phyloP scores from a whole-genome alignment of 2,888 invertebrate species.

The Nudaria mundana region DNA sequence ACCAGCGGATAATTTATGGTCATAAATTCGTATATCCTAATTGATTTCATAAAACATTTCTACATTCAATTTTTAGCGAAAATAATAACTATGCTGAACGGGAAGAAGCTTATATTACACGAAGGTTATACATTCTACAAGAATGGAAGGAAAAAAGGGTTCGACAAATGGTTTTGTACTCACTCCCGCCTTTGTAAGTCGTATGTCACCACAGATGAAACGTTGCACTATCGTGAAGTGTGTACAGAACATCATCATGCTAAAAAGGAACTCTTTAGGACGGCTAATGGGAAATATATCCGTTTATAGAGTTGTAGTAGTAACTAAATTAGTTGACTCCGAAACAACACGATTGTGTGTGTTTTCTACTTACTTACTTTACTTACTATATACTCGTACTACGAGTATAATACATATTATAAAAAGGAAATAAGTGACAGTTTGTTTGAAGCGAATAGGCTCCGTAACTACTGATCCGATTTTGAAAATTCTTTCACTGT shows the following conservation, averaged over 20 bases:
- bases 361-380: no score
- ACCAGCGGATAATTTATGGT: no score
- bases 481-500: no score
- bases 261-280: slow-evolving; percentile 9
- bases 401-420: no score
- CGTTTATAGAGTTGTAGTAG: background rate
- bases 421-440: no score
- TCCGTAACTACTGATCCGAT: no score
- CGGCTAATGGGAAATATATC: slow-evolving; percentile 1
- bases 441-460: no score
- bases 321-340: background rate
- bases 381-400: no score
- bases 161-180: slow-evolving; percentile 9
- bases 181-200: slow-evolving; percentile 5
- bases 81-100: slow-evolving; percentile 31
- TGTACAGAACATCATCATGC: slow-evolving; percentile 14
- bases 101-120: slow-evolving; percentile 16
- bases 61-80: slow-evolving; percentile 11
- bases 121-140: slow-evolving; percentile 10
- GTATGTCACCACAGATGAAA: slow-evolving; percentile 1
- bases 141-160: background rate
- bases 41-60: no score
- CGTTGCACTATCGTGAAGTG: background rate
- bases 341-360: no score
- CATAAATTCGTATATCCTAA: no score